Base-by-base conservation (phyloP, 1,140 invertebrate genomes). In the Caenorhabditis inopinata region DNA sequence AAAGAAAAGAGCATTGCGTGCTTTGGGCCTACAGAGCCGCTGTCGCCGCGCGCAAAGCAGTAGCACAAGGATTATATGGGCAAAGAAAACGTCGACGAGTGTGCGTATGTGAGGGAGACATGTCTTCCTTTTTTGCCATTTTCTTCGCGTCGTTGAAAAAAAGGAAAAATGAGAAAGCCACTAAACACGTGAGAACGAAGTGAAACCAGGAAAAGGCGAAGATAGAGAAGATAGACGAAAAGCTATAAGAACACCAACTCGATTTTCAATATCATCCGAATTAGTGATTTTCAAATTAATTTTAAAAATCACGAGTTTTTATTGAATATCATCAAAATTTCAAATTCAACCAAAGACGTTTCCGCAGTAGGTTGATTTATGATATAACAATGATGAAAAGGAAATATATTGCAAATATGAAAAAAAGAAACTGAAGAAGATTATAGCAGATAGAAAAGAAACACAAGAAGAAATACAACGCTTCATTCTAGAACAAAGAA, bases 31-130 rank as follows among this genome's bases (percentile, higher is more conserved):
- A 68, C 58, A 32, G 58, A 68, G 58, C 58, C n/a, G 58, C 58
- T 18, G n/a, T 11, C 58, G 29, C 18, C 4, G 47, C n/a, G 16
- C 48, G 51, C 51, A 27, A 68, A 21, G 58, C 58, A 42, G 58
- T 38, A 68, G 58, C 58, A 68, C 58, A 68, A 68, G 58, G 58
- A 68, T 68, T 68, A 68, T 68, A 68, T 68, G 58, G n/a, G 58
- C 58, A 68, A 42, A 42, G 58, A 68, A 68, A 32, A 68, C 58
- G 58, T 68, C 58, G 58, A 21, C 32, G 58, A 68, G 58, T 53
- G 23, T 38, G 58, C 38, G 58, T 53, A 25, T 38, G 58, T 68
- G 58, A 68, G 35, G 58, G 58, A 68, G 23, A 21, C 48, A 51
- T 21, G 48, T 4, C 48, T 42, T 21, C 58, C 21, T 68, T 68